Conservation (phyloP, 2,113 vertebrate genomes). For the Leiothrix lutea region DNA sequence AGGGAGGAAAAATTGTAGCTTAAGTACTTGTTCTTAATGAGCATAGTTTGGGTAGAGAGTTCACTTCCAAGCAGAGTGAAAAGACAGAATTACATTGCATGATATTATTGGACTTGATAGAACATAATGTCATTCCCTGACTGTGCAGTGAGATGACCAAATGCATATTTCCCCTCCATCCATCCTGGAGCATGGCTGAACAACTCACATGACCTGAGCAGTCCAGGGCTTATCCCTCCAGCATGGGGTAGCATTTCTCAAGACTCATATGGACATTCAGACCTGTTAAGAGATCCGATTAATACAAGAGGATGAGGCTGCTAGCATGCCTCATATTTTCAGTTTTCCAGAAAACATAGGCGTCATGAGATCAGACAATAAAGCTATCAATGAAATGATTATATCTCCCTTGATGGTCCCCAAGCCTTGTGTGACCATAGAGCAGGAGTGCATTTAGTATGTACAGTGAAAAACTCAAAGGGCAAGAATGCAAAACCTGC, state of each 20-base stretch:
- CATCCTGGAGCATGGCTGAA: not conserved
- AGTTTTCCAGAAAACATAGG: not conserved
- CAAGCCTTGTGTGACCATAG: not conserved
- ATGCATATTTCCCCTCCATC: not conserved
- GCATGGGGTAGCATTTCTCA: not conserved
- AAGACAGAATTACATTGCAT: not conserved
- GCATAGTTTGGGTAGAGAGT: not conserved
- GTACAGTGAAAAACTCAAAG: not conserved
- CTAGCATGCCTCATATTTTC: not conserved
- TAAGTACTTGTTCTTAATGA: not conserved
- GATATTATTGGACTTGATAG: not conserved
- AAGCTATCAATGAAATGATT: not conserved
- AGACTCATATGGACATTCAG: rapidly evolving
- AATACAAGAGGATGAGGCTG: not conserved
- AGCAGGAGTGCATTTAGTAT: not conserved
- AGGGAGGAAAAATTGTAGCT: not conserved
- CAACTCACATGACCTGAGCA: rapidly evolving
- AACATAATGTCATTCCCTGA: not conserved
- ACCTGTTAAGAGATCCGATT: not conserved
- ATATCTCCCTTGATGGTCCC: not conserved
- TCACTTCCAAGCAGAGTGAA: not conserved
- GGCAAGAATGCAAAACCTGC: not conserved
- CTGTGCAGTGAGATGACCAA: not conserved
- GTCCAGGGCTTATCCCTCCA: not conserved
- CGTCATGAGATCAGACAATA: not conserved